Evolutionary conservation across 2,888 invertebrate genomes (phyloP).

Genomic region (Chrysolina haemoptera): DNA sequence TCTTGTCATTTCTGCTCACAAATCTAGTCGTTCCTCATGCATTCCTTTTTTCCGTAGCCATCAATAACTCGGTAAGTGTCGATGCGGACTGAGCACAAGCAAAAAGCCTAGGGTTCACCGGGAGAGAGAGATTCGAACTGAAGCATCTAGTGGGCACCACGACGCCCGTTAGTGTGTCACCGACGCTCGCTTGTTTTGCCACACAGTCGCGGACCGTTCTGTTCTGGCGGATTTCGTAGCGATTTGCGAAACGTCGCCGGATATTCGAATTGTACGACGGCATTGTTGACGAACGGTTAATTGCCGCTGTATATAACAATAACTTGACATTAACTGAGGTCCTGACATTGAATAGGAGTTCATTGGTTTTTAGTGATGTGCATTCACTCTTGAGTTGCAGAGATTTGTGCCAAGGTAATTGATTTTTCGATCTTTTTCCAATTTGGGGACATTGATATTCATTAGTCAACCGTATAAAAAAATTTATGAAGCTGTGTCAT

Average conservation of each 20-base stretch:
- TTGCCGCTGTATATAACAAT: slow-evolving; percentile 3
- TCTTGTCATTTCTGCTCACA: slow-evolving; percentile 23
- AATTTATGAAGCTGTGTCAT: no score
- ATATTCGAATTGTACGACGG: slow-evolving; percentile 5
- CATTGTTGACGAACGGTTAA: slow-evolving; percentile 15
- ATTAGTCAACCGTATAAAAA: no score
- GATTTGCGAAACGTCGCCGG: slow-evolving; percentile 3
- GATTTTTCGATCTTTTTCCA: neutral
- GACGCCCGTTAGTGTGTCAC: slow-evolving; percentile 55
- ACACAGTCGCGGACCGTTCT: slow-evolving; percentile 19
- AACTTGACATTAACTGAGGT: neutral
- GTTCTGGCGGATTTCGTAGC: slow-evolving; percentile 25
- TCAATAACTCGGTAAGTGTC: slow-evolving; percentile 41
- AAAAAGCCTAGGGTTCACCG: slow-evolving; percentile 61
- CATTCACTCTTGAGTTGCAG: neutral
- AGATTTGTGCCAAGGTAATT: neutral
- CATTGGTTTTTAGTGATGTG: slow-evolving; percentile 12
- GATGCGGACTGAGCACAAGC: slow-evolving; percentile 54
- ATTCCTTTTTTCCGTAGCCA: slow-evolving; percentile 28
- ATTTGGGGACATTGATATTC: no score
- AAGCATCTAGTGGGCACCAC: slow-evolving; percentile 57
- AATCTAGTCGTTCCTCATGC: slow-evolving; percentile 35
- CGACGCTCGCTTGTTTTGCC: slow-evolving; percentile 46
- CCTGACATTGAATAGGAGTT: neutral
- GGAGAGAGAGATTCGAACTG: slow-evolving; percentile 51